phyloP scores from a whole-genome alignment of 2,888 invertebrate species.

The Acronicta aceris region DNA sequence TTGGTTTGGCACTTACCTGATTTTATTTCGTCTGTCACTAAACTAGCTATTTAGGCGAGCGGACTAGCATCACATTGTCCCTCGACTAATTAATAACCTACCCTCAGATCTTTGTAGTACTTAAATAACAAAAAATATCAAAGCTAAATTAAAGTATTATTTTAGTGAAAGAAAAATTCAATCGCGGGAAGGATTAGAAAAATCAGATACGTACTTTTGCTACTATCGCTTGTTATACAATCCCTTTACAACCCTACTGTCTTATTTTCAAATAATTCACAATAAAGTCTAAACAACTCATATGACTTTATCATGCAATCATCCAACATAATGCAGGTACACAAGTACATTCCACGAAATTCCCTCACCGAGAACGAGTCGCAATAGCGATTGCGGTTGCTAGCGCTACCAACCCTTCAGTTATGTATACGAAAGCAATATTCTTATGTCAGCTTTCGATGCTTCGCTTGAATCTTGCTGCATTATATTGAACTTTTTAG shows the following conservation, averaged over 20 bases:
- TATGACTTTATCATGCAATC: conserved; percentile 40
- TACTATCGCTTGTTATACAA: conserved; percentile 6
- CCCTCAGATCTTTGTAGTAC: too few relatives aligned
- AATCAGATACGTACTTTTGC: too few relatives aligned
- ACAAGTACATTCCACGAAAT: conserved; percentile 55
- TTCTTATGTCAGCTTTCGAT: conserved; percentile 19
- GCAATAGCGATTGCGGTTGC: conserved; percentile 27
- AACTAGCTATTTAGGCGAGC: conserved; percentile 5
- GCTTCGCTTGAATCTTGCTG: conserved; percentile 7
- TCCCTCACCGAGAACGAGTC: conserved; percentile 70
- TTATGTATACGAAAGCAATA: conserved; percentile 15
- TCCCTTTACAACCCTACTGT: conserved; percentile 7
- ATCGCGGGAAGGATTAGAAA: too few relatives aligned
- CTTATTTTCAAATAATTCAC: conserved; percentile 24
- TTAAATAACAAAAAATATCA: too few relatives aligned
- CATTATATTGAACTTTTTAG: too few relatives aligned
- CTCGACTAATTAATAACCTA: too few relatives aligned
- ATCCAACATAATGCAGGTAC: conserved; percentile 52
- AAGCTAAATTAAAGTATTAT: too few relatives aligned
- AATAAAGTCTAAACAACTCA: conserved; percentile 21
- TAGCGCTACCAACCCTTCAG: conserved; percentile 19
- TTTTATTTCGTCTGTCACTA: conserved; percentile 34
- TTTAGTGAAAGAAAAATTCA: too few relatives aligned
- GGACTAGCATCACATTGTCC: too few relatives aligned
- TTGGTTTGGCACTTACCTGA: conserved; percentile 57